Percentiles rank a stretch among this genome's conserved stretches.
Conservation (phyloP, 1,140 invertebrate species). For the Hycleus cichorii region DNA sequence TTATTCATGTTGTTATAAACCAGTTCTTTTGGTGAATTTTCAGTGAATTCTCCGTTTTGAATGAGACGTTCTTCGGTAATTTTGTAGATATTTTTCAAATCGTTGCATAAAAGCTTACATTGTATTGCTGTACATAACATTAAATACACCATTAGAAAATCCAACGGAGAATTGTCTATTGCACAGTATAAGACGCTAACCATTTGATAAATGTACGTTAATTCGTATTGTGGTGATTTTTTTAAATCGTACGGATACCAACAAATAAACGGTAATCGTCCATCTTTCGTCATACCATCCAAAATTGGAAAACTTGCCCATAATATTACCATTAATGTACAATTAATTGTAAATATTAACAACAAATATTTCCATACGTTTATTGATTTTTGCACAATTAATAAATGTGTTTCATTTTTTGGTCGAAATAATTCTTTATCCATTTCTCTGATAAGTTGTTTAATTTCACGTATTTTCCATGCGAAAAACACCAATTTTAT, state of each 20-base stretch:
- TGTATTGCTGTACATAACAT: neutral
- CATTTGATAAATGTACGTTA: slow-evolving; percentile 4
- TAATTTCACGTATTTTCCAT: neutral
- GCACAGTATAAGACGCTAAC: neutral
- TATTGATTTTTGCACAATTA: neutral
- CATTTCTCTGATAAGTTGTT: neutral
- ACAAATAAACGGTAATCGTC: neutral
- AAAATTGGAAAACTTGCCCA: slow-evolving; percentile 3
- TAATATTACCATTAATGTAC: neutral
- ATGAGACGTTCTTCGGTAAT: no score
- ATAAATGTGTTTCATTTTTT: neutral
- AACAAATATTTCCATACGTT: neutral
- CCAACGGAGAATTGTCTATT: neutral
- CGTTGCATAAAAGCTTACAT: slow-evolving; percentile 1
- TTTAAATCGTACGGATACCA: slow-evolving; percentile 1
- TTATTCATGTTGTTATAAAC: no score
- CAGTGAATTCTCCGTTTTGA: no score
- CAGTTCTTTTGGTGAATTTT: no score
- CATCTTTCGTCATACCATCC: neutral
- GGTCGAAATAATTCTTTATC: neutral
- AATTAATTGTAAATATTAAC: neutral
- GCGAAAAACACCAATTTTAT: neutral
- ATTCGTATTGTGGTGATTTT: neutral
- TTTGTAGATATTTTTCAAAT: neutral
- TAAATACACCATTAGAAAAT: neutral